These are phyloP conservation scores for Phrynocephalus guinanensis DNA, from an alignment of 2,797 vertebrate genomes.

Conservation along the genomic window DNA sequence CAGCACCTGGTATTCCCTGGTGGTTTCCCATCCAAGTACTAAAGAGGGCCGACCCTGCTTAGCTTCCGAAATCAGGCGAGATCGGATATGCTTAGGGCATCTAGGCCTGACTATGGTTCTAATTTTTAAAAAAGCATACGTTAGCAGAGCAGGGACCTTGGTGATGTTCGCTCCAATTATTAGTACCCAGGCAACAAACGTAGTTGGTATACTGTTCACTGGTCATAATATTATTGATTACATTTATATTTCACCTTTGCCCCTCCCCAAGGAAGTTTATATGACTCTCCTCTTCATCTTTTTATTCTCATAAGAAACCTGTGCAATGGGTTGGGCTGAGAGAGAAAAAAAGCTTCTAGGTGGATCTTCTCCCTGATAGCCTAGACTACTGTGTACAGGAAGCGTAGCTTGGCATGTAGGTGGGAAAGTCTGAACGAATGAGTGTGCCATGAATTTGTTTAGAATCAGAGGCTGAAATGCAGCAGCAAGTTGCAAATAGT, in stretches of 20 bases:
- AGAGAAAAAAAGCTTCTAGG: not conserved
- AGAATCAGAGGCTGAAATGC: no score
- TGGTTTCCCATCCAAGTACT: no score
- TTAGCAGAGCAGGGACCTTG: not conserved
- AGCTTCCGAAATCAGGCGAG: no score
- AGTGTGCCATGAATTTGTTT: no score
- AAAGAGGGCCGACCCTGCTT: no score
- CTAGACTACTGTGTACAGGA: not conserved
- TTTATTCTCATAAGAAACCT: not conserved
- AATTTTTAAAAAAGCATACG: not conserved
- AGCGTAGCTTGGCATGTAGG: not conserved
- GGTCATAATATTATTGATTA: not conserved
- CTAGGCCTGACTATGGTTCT: not conserved
- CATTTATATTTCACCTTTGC: not conserved
- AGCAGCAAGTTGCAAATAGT: no score
- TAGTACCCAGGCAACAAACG: not conserved
- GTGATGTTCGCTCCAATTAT: not conserved
- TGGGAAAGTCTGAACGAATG: not conserved
- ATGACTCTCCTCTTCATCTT: not conserved
- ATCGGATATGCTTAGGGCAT: no score
- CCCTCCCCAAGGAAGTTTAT: not conserved
- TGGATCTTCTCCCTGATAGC: not conserved
- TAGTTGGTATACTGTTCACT: not conserved
- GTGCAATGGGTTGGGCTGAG: not conserved
- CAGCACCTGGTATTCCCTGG: no score